Percentiles rank a stretch among this genome's conserved stretches.
These are phyloP conservation scores for Amblyjoppa proteus DNA, from an alignment of 2,888 invertebrate genomes.

Conservation along the genomic window DNA sequence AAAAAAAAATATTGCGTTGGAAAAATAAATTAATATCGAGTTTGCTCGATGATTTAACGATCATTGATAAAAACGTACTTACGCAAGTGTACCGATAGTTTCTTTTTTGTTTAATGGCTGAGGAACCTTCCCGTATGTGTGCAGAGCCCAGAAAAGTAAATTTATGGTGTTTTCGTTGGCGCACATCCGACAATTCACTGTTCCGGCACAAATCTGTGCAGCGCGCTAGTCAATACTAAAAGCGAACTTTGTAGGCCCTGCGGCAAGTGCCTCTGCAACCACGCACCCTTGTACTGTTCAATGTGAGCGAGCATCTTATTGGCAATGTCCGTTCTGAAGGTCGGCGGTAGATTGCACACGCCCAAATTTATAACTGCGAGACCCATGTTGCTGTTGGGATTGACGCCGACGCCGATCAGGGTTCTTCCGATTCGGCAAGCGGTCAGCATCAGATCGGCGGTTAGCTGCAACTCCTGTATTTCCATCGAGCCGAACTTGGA, in stretches of 20 bases:
- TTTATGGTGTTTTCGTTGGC: conserved; percentile 10
- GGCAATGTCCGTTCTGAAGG: conserved; percentile 88
- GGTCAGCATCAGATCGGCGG: conserved; percentile 88
- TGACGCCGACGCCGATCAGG: conserved; percentile 86
- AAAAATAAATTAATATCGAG: conserved; percentile 45
- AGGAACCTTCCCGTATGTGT: conserved; percentile 31
- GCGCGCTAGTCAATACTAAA: conserved; percentile 85
- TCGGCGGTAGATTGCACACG: conserved; percentile 87
- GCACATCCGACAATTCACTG: conserved; percentile 69
- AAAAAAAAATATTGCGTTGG: conserved; percentile 15
- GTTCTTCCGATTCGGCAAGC: conserved; percentile 87
- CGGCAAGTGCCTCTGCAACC: conserved; percentile 86
- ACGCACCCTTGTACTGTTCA: conserved; percentile 86
- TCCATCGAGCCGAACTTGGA: conserved; percentile 85
- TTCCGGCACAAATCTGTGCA: conserved; percentile 86
- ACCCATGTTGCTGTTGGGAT: conserved; percentile 87
- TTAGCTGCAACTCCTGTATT: conserved; percentile 87
- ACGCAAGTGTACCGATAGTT: not conserved
- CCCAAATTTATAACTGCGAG: conserved; percentile 87
- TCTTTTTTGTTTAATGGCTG: not conserved
- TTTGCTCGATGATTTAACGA: conserved; percentile 6
- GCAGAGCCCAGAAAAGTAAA: not conserved
- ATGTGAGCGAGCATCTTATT: conserved; percentile 87
- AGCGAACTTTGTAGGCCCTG: conserved; percentile 86
- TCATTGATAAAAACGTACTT: conserved; percentile 6